Base-by-base conservation (phyloP, 2,888 invertebrate genomes). In the Tetragnatha montana region DNA sequence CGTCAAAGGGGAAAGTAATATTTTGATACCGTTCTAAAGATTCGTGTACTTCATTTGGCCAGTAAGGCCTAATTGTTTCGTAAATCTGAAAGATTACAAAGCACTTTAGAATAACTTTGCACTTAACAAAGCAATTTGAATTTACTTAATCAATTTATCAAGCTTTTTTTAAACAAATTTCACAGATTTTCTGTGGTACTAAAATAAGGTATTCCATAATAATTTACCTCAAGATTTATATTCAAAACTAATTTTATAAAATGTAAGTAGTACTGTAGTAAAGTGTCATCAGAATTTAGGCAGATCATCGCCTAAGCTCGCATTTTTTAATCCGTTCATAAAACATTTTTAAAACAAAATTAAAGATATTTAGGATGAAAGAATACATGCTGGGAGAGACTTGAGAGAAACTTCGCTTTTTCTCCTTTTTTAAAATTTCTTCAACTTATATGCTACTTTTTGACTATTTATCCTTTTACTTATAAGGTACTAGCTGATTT, bases 1-100 rank as follows among this genome's bases (percentile, higher is more conserved):
- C 91, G 19, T 91, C 84, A 82, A 92, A 92, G 47, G 92, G 93
- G 80, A 93, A 92, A 21, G 82, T 73, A 8, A 92, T 82, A 14
- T 91, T 91, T 21, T 87, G 68, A 85, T 93, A 93, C 49, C 91
- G 91, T 12, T 85, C 82, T 51, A 82, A 22, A 7, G 81, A 81
- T 8, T 6, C n/a, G 49, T 70, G 47, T 10, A 70, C 81, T 49
- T 85, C 71, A 7, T 50, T 6, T 3, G 81, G 80, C 89, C 89
- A 89, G n/a, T 85, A 80, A 19, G 84, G 60, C 21, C 74, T 22
- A 8, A 85, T 51, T 7, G 47, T 75, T 50, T 73, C 47, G 71
- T 84, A 89, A 14, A 84, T 47, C 89, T 89, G 51, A 8, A 68
- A 51, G 49, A 60, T 51, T 19, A 73, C 17, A 68, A 35, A 73